Evolutionary conservation across 2,888 invertebrate genomes (phyloP), one percentile per base, ranked within the genome.

Genomic region (Euphydryas editha): DNA sequence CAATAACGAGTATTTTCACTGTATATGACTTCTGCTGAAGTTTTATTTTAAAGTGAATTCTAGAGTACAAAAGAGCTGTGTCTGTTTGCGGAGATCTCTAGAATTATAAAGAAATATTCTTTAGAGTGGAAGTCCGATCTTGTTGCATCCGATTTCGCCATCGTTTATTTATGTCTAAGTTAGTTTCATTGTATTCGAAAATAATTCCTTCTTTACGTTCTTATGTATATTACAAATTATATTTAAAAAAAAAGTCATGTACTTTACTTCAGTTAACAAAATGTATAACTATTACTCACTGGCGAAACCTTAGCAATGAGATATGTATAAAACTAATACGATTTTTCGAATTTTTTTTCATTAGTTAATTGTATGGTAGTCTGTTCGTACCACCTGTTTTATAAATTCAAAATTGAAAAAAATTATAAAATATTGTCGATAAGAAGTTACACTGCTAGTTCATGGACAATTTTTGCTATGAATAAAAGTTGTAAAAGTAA

Each of bases 91-190:
- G 57, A 49, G 49, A 58, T 58, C 63, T 63, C 49, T 30, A 37
- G 58, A 58, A 63, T 58, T 58, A 63, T 51, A 63, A 63, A 63
- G 63, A 63, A 58, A 63, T 30, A 51, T 51, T 51, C 51, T 24
- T 51, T 51, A 51, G 24, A 51, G 51, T 51, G 24, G 51, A 51
- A 51, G 63, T 13, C 59, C 36, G 59, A 59, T 59, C 63, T 59
- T 54, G 58, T 30, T 63, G 36, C 51, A 51, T 58, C 58, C 58
- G 58, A 30, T 59, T 49, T 58, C 30, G 51, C 51, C 51, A 64
- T 64, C 63, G 63, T 59, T 64, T 64, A 51, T 64, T 64, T 59
- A 59, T 49, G 63, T 64, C 63, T 36, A 6, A 46, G 57, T 57
- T 57, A 42, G 58, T 64, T 64, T 59, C 47, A 59, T 64, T 64